These are phyloP conservation scores for Typhlomys cinereus DNA, from an alignment of 2,113 vertebrate genomes.

Conservation along the genomic window DNA sequence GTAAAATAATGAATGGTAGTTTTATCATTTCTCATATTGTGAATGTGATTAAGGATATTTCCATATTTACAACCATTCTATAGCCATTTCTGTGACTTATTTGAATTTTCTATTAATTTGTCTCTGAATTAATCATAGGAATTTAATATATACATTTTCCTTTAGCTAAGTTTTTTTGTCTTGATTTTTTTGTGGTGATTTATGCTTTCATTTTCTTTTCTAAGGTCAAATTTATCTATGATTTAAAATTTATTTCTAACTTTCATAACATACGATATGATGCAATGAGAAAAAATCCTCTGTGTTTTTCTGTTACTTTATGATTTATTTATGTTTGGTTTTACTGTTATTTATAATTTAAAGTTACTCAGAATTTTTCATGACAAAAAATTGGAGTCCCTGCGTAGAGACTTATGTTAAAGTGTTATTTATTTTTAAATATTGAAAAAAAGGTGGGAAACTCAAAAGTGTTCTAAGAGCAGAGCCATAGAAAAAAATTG, in stretches of 20 bases:
- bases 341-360: constrained; percentile 13
- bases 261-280: not conserved
- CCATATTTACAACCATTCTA: not conserved
- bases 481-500: not conserved
- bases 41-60: constrained; percentile 12
- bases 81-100: not conserved
- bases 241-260: constrained; percentile 22
- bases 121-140: not conserved
- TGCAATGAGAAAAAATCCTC: not conserved
- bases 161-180: not conserved
- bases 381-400: not conserved
- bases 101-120: not conserved
- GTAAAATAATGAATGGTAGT: not conserved
- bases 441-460: not conserved
- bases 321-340: not conserved
- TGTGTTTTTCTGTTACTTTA: not conserved
- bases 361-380: not conserved
- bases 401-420: not conserved
- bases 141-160: not conserved
- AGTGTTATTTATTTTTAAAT: not conserved
- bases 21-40: constrained; percentile 49
- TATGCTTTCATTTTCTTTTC: not conserved
- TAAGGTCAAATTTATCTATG: not conserved
- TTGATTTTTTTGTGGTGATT: constrained; percentile 10
- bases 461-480: not conserved